phyloP scores from a whole-genome alignment of 2,797 vertebrate genomes.

The Dipus sagitta region DNA sequence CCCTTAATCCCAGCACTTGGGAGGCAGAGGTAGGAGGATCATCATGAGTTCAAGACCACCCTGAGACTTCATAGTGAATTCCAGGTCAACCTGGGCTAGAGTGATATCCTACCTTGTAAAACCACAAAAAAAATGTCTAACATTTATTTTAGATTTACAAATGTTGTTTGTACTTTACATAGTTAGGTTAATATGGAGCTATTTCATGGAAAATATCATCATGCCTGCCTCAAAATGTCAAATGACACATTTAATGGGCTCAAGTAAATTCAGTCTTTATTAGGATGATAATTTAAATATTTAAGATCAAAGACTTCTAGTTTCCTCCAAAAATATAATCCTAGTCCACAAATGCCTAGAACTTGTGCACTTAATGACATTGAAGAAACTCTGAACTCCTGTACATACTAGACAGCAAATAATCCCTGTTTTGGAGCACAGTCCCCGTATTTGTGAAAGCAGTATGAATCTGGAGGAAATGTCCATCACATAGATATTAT shows the following conservation, averaged over 20 bases:
- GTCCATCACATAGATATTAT: not conserved
- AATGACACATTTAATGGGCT: not conserved
- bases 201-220: not conserved
- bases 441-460: not conserved
- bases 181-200: not conserved
- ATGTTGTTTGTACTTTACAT: constrained; percentile 7
- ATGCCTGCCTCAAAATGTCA: not conserved
- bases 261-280: constrained; percentile 5
- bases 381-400: no score
- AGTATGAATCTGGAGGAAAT: not conserved
- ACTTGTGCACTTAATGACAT: not conserved
- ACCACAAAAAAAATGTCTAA: not conserved
- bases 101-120: no score
- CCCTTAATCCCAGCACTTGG: no score
- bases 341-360: not conserved
- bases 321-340: not conserved
- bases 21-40: no score
- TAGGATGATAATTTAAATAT: constrained; percentile 6
- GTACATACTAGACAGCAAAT: not conserved
- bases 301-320: not conserved
- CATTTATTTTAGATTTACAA: not conserved
- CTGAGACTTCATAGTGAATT: no score
- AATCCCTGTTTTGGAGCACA: not conserved
- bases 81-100: no score
- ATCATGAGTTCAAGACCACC: no score